Conservation (phyloP, 2,113 vertebrate species). For the Menura novaehollandiae region DNA sequence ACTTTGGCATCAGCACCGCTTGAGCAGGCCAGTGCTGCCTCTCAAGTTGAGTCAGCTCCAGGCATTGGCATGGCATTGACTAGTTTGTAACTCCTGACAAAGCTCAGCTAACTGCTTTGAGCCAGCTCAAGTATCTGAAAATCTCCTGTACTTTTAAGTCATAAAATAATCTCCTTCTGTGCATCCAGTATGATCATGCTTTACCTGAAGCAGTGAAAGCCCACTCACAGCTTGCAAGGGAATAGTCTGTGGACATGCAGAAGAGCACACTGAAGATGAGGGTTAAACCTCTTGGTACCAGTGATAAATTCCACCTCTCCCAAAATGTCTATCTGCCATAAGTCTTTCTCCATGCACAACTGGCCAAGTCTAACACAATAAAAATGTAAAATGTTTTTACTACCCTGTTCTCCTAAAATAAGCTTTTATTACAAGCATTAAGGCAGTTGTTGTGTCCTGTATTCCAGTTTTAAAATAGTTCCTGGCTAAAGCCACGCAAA, state of each 20-base stretch:
- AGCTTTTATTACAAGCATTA: not conserved
- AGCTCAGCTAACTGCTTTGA: not conserved
- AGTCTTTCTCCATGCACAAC: not conserved
- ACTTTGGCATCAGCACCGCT: not conserved
- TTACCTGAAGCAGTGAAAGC: not conserved
- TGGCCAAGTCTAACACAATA: not conserved
- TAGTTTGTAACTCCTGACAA: not conserved
- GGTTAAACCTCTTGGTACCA: not conserved
- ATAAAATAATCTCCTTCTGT: not conserved
- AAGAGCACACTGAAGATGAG: not conserved
- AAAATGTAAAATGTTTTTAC: not conserved
- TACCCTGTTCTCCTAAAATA: not conserved
- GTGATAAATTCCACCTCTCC: not conserved
- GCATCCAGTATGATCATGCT: not conserved
- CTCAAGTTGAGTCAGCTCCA: not conserved
- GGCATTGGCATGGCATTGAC: not conserved
- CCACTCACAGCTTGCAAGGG: not conserved
- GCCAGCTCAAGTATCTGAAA: not conserved
- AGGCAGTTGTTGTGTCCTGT: not conserved
- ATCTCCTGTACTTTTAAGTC: not conserved
- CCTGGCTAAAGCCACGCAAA: not conserved
- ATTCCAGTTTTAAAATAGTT: not conserved
- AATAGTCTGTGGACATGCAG: not conserved
- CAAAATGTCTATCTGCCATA: not conserved
- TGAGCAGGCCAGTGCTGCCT: rapidly evolving